These are phyloP conservation scores for Hydriomena furcata DNA, from an alignment of 2,888 invertebrate species.

Conservation along the genomic window DNA sequence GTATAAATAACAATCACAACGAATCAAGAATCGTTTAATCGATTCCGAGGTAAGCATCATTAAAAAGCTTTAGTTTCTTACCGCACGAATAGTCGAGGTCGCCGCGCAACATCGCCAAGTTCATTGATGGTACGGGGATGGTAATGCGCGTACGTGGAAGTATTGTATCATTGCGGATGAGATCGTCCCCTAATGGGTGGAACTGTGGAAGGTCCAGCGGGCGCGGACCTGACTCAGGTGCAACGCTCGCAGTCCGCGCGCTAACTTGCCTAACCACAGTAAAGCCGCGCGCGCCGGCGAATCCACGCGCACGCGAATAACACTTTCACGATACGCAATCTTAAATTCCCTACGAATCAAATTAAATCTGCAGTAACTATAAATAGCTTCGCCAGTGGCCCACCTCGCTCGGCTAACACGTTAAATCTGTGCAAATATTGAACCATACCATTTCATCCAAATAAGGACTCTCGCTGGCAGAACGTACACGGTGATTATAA, in stretches of 20 bases:
- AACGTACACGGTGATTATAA: conserved; percentile 49
- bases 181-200: conserved; percentile 39
- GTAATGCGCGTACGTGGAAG: conserved; percentile 37
- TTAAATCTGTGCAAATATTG: conserved; percentile 56
- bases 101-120: conserved; percentile 8
- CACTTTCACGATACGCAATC: conserved; percentile 60
- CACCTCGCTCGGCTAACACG: conserved; percentile 43
- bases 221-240: conserved; percentile 62
- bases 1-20: too few relatives aligned
- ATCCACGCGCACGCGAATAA: conserved; percentile 74
- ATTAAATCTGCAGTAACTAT: conserved; percentile 59
- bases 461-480: conserved; percentile 49
- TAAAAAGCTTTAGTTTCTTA: neutral
- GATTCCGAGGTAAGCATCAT: neutral
- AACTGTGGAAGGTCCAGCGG: conserved; percentile 42
- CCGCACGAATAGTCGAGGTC: neutral
- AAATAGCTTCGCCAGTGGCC: conserved; percentile 53
- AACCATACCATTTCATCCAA: conserved; percentile 50
- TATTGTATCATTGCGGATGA: conserved; percentile 23
- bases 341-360: conserved; percentile 50
- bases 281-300: conserved; percentile 71
- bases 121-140: conserved; percentile 29
- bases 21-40: too few relatives aligned
- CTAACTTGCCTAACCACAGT: conserved; percentile 50
- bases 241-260: conserved; percentile 58